Percentiles rank a stretch among this genome's conserved stretches.
phyloP scores from a whole-genome alignment of 2,113 vertebrate genomes.

The Guaruba guarouba region DNA sequence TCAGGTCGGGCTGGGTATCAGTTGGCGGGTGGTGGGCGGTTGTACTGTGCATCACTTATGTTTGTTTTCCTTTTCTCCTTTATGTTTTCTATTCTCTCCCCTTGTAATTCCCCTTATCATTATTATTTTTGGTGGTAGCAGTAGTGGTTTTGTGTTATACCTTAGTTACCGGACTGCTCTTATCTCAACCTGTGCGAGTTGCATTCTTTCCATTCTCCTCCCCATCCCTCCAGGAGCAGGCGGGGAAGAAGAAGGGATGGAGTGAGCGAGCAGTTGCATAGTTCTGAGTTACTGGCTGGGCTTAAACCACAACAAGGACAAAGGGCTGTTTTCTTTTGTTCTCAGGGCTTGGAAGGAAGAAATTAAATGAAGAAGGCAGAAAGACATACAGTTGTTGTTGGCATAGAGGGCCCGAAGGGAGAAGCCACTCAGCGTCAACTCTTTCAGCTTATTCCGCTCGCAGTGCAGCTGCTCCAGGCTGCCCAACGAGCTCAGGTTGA shows the following conservation, averaged over 20 bases:
- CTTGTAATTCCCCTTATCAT: not conserved
- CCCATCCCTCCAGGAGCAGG: not conserved
- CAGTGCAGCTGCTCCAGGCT: conserved; percentile 91
- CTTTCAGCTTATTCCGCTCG: conserved; percentile 87
- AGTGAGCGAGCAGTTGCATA: not conserved
- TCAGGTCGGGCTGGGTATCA: not conserved
- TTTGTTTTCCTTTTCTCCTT: not conserved
- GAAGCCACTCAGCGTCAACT: conserved; percentile 87
- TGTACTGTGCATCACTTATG: not conserved
- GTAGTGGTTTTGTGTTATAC: not conserved
- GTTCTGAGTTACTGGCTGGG: not conserved
- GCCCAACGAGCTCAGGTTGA: conserved; percentile 87
- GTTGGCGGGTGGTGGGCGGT: no score
- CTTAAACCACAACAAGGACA: not conserved
- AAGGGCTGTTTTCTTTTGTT: not conserved
- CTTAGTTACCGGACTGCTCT: not conserved
- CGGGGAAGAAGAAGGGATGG: not conserved
- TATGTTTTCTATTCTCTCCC: not conserved
- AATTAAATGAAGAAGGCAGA: not conserved
- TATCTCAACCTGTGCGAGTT: not conserved
- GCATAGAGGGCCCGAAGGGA: conserved; percentile 85
- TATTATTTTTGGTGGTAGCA: not conserved
- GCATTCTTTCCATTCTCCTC: not conserved
- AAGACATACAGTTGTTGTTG: conserved; percentile 85
- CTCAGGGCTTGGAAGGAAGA: not conserved